Base-by-base conservation (phyloP, 92 coral and sea anemone genomes). In the Epizoanthus ramosus region DNA sequence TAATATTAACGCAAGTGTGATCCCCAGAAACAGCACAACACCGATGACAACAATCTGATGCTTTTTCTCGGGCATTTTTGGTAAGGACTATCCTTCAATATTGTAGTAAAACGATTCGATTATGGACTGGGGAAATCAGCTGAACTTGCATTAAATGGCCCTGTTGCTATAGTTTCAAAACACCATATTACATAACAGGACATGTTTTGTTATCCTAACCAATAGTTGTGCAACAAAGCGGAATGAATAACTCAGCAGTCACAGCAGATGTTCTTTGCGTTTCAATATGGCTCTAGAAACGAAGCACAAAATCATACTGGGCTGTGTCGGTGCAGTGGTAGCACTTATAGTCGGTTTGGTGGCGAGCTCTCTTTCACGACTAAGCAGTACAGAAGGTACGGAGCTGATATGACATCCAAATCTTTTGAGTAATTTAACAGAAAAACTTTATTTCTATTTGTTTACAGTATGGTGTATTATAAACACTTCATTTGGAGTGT, bases 311-410 rank as follows among this genome's bases (percentile, higher is more conserved):
- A 61, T 68, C 21, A 56, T 79, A 15, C 73, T 79, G 2, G 73
- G 65, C 17, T 71, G 75, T 33, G 23, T 84, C 1, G 89, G 85
- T 4, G 92, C 84, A 1, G 21, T 92, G 8, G 72, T 94, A 2
- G 88, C 89, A 59, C 61, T 92, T 37, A 80, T 79, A 0, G 84
- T 92, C 37, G 94, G 91, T 35, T 92, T 94, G 1, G 56, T 94
- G 23, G 94, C 92, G 4, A 87, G 94, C 8, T 94, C 98, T 33
- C 79, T 90, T 7, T 81, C 88, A n/a, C 88, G 85, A 66, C 88
- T 94, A 5, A 90, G 85, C 50, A 89, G 95, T 3, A 90, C 93
- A 57, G 95, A 94, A 92, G 90, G 98, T 94, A 68, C 31, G 53
- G 14, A 8, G 53, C 1, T 9, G 13, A 47, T 47, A 47, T 8